Evolutionary conservation across 1,140 invertebrate genomes (phyloP).

Genomic region (Adoxophyes honmai): DNA sequence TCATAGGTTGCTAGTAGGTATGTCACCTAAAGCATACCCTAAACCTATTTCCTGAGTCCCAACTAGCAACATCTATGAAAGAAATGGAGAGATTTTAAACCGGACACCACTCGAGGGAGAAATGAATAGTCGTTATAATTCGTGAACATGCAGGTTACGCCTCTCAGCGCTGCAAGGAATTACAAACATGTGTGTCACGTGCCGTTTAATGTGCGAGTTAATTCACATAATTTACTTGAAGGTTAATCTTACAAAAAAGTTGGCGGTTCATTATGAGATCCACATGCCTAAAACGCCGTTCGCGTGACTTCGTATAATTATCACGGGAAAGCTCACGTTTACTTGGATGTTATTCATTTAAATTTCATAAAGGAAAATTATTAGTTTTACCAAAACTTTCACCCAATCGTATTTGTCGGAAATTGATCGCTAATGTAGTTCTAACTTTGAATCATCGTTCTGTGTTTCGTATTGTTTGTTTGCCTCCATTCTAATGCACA

Average conservation of each 20-base stretch:
- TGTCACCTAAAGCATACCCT: too few species aligned
- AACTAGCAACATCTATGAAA: too few species aligned
- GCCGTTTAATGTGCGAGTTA: conserved; percentile 20
- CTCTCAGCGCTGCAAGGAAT: background rate
- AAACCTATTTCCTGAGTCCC: too few species aligned
- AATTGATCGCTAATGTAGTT: conserved; percentile 67
- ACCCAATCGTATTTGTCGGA: conserved; percentile 60
- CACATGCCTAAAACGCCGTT: conserved; percentile 43
- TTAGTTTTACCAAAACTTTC: conserved; percentile 67
- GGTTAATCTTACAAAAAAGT: conserved; percentile 16
- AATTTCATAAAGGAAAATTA: conserved; percentile 69
- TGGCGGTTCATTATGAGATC: conserved; percentile 18
- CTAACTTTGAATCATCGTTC: conserved; percentile 50
- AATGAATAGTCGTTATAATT: too few species aligned
- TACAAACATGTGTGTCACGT: background rate
- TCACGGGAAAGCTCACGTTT: conserved; percentile 48
- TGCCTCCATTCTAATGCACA: conserved; percentile 13
- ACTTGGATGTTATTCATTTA: conserved; percentile 54
- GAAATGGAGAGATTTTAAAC: too few species aligned
- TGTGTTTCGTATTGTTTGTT: conserved; percentile 28
- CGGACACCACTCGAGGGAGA: too few species aligned
- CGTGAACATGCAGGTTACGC: background rate
- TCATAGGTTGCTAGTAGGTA: too few species aligned
- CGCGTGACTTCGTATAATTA: conserved; percentile 70
- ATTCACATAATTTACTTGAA: conserved; percentile 19